A percentile compares a stretch with the other conserved stretches of the same genome.
Conservation (phyloP, 1,140 invertebrate genomes). For the Vollenhovia emeryi region DNA sequence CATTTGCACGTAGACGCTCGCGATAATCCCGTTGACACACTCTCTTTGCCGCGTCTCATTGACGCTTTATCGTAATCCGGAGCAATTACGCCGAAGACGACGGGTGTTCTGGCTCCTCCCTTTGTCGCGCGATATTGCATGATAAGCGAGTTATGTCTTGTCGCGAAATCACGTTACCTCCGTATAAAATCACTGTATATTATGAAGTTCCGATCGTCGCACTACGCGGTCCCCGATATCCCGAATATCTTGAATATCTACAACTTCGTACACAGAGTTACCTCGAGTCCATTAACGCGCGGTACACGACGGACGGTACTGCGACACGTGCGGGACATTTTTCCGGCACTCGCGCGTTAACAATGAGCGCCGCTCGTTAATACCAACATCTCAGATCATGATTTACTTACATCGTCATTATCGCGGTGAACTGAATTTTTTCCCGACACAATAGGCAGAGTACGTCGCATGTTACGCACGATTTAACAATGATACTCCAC, state of each 20-base stretch:
- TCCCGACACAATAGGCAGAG: not conserved
- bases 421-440: constrained; percentile 17
- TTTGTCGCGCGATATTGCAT: constrained; percentile 82
- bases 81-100: constrained; percentile 48
- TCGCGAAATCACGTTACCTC: constrained; percentile 78
- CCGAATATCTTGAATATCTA: constrained; percentile 40
- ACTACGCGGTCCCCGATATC: constrained; percentile 12
- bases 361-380: not conserved
- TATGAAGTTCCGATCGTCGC: constrained; percentile 31
- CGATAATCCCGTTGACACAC: not conserved
- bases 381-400: not conserved
- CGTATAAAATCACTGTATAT: constrained; percentile 75
- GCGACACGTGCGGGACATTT: not conserved
- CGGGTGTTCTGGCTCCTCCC: constrained; percentile 68
- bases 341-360: not conserved
- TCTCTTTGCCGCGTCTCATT: not conserved
- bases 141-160: constrained; percentile 81
- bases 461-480: not conserved
- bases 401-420: constrained; percentile 20
- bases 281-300: constrained; percentile 6
- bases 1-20: not conserved
- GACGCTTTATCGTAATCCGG: constrained; percentile 29
- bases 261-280: constrained; percentile 3
- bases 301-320: not conserved
- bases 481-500: not conserved